phyloP scores from a whole-genome alignment of 2,113 vertebrate species.

The Myiopsitta monachus region DNA sequence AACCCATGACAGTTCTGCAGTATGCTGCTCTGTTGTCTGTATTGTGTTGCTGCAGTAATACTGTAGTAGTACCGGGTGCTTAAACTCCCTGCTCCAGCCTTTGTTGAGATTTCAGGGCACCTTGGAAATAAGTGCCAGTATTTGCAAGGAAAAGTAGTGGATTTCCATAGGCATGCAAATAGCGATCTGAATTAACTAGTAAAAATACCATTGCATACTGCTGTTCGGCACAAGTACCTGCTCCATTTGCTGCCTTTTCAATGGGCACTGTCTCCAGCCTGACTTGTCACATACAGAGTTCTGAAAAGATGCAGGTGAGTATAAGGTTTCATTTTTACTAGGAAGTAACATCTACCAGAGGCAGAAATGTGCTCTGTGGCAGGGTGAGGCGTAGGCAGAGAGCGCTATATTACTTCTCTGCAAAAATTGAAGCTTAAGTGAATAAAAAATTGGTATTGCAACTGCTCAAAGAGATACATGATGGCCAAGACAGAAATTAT shows the following conservation, averaged over 20 bases:
- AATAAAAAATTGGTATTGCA: not conserved
- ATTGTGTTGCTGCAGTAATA: not conserved
- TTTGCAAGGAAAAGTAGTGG: not conserved
- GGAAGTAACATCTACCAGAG: not conserved
- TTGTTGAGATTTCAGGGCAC: not conserved
- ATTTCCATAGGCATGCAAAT: not conserved
- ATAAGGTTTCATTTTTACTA: not conserved
- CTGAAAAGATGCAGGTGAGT: not conserved
- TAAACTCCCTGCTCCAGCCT: not conserved
- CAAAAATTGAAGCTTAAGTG: not conserved
- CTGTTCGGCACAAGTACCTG: not conserved
- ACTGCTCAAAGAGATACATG: not conserved
- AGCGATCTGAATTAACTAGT: not conserved
- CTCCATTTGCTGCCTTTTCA: not conserved
- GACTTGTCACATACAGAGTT: not conserved
- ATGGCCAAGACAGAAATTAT: not conserved
- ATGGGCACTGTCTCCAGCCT: not conserved
- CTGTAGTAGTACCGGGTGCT: not conserved
- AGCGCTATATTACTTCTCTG: not conserved
- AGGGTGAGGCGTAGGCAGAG: not conserved
- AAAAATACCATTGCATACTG: not conserved
- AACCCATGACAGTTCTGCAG: too few relatives aligned
- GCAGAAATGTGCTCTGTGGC: not conserved
- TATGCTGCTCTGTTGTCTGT: not conserved
- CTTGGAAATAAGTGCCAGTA: not conserved